A percentile compares a stretch with the other conserved stretches of the same genome.
These are phyloP conservation scores for Teleogryllus oceanicus DNA, from an alignment of 2,888 invertebrate species.

Conservation along the genomic window DNA sequence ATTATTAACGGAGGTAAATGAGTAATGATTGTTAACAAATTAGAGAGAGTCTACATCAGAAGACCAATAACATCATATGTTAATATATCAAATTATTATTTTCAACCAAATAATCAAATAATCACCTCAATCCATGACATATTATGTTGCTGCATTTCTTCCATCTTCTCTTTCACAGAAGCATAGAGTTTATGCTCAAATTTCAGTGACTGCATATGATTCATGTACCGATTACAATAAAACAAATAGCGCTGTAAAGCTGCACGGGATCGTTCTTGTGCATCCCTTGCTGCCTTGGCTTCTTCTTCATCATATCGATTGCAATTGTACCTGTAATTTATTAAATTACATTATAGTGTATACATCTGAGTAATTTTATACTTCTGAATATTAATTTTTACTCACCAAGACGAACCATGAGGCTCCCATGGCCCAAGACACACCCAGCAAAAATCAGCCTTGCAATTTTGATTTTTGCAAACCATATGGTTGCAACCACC, in stretches of 20 bases:
- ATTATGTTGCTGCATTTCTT: constrained; percentile 98
- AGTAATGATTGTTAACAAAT: not conserved
- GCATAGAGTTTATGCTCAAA: constrained; percentile 97
- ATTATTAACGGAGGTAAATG: not conserved
- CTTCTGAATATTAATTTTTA: constrained; percentile 3
- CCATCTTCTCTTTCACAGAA: constrained; percentile 96
- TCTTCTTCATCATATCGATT: constrained; percentile 97
- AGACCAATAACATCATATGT: not conserved
- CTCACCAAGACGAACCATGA: constrained; percentile 89
- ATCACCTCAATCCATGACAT: constrained; percentile 98
- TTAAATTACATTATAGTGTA: not conserved
- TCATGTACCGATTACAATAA: constrained; percentile 99
- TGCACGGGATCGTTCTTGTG: constrained; percentile 89
- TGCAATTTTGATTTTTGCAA: constrained; percentile 97
- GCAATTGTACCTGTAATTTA: constrained; percentile 72
- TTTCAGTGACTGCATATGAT: constrained; percentile 97
- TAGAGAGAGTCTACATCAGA: too few relatives aligned
- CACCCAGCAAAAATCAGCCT: constrained; percentile 99
- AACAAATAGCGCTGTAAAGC: constrained; percentile 95
- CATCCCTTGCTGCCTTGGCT: constrained; percentile 92
- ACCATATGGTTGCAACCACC: constrained; percentile 99
- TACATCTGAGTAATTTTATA: not conserved
- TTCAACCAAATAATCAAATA: not conserved
- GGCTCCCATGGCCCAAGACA: constrained; percentile 99
- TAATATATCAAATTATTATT: not conserved